phyloP scores from a whole-genome alignment of 1,140 invertebrate species.

The Arctopsyche grandis region DNA sequence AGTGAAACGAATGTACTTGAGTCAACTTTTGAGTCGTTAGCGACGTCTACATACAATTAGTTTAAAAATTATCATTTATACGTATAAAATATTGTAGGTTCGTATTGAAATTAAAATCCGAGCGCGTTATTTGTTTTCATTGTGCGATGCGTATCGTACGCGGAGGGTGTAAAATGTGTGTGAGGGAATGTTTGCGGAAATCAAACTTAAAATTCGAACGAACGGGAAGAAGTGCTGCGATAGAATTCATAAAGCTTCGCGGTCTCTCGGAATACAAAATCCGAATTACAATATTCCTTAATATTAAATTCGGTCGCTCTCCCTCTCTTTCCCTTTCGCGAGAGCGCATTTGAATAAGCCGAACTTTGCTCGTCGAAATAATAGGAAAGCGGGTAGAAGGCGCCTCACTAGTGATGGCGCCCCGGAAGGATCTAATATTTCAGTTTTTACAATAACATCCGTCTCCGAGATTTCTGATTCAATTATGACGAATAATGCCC shows the following conservation, averaged over 20 bases:
- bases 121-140: not conserved
- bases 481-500: constrained; percentile 15
- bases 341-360: constrained; percentile 26
- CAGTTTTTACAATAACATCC: constrained; percentile 29
- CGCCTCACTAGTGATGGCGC: not conserved
- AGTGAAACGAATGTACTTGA: too few species aligned
- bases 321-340: not conserved
- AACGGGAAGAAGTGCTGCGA: not conserved
- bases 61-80: too few species aligned
- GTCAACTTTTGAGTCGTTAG: too few species aligned
- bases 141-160: too few species aligned
- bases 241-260: constrained; percentile 16
- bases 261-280: constrained; percentile 10
- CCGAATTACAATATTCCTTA: constrained; percentile 23
- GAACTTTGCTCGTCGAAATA: constrained; percentile 27
- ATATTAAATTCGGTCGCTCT: constrained; percentile 10
- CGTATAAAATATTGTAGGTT: too few species aligned
- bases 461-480: constrained; percentile 20
- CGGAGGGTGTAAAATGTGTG: not conserved
- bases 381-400: not conserved
- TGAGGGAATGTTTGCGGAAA: not conserved
- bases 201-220: not conserved
- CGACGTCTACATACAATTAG: too few species aligned
- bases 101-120: too few species aligned
- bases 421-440: constrained; percentile 15